Percentiles rank a stretch among this genome's conserved stretches.
These are phyloP conservation scores for Xenentodon cancila DNA, from an alignment of 2,797 vertebrate species.

Conservation along the genomic window DNA sequence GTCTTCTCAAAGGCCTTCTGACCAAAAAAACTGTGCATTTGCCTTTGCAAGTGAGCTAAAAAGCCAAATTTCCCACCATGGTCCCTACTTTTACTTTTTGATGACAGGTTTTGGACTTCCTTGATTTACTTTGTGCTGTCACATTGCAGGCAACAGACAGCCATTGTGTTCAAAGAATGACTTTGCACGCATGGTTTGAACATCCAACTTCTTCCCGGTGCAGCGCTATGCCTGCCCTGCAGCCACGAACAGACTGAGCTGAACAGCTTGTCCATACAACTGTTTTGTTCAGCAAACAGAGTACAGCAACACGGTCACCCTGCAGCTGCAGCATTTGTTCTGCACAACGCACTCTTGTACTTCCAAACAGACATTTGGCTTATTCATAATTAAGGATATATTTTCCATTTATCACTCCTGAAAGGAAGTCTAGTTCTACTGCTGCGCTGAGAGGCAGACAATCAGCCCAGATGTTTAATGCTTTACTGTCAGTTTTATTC, in stretches of 20 bases:
- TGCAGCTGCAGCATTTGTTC: conserved; percentile 37
- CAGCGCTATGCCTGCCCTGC: conserved; percentile 1
- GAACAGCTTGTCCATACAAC: conserved; percentile 52
- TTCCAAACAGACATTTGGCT: conserved; percentile 56
- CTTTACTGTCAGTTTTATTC: conserved; percentile 1
- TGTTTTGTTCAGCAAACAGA: conserved; percentile 46
- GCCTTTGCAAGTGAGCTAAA: too few species aligned
- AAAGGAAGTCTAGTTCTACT: conserved; percentile 30
- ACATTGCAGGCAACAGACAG: neutral
- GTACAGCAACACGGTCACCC: conserved; percentile 46
- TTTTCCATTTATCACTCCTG: conserved; percentile 41
- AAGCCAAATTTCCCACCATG: too few species aligned
- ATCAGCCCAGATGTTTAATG: conserved; percentile 13
- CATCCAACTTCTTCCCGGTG: conserved; percentile 19
- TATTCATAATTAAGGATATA: conserved; percentile 46
- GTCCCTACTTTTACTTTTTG: too few species aligned
- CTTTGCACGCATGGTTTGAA: conserved; percentile 9
- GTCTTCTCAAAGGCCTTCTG: too few species aligned
- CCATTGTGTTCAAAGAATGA: conserved; percentile 2
- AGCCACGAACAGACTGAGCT: conserved; percentile 32
- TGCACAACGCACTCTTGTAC: conserved; percentile 24
- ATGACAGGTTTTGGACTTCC: too few species aligned
- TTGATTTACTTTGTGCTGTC: too few species aligned
- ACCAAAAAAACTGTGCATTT: too few species aligned
- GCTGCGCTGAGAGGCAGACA: conserved; percentile 10